These are phyloP conservation scores for Tokudaia muenninki DNA, from an alignment of 2,797 vertebrate species.

Conservation along the genomic window DNA sequence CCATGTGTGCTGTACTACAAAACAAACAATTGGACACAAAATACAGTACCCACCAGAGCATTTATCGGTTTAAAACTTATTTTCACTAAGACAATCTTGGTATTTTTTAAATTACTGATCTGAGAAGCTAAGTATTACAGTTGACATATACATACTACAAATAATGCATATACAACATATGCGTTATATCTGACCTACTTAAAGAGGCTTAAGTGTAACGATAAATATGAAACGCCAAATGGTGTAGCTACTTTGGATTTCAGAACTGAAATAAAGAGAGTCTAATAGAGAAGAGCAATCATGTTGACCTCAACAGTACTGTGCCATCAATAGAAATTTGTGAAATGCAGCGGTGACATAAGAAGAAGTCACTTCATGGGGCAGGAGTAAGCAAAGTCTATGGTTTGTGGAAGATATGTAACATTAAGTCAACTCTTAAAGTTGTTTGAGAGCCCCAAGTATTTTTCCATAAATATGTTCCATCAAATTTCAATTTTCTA, in stretches of 20 bases:
- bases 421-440: not conserved
- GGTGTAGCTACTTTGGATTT: not conserved
- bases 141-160: constrained; percentile 54
- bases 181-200: constrained; percentile 72
- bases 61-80: constrained; percentile 62
- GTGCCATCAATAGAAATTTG: not conserved
- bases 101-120: constrained; percentile 51
- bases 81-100: constrained; percentile 56
- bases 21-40: constrained; percentile 67
- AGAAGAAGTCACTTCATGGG: not conserved
- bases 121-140: constrained; percentile 53
- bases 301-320: not conserved
- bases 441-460: not conserved
- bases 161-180: constrained; percentile 49
- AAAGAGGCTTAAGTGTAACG: constrained; percentile 71
- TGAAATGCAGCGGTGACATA: not conserved
- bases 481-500: constrained; percentile 31
- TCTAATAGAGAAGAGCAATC: not conserved
- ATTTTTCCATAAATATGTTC: constrained; percentile 7
- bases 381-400: not conserved
- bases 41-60: constrained; percentile 51
- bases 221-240: constrained; percentile 77
- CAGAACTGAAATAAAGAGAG: constrained; percentile 31
- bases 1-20: constrained; percentile 66
- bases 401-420: not conserved